Base-by-base conservation (phyloP, 1,140 invertebrate species). In the Diachasmimorpha longicaudata region DNA sequence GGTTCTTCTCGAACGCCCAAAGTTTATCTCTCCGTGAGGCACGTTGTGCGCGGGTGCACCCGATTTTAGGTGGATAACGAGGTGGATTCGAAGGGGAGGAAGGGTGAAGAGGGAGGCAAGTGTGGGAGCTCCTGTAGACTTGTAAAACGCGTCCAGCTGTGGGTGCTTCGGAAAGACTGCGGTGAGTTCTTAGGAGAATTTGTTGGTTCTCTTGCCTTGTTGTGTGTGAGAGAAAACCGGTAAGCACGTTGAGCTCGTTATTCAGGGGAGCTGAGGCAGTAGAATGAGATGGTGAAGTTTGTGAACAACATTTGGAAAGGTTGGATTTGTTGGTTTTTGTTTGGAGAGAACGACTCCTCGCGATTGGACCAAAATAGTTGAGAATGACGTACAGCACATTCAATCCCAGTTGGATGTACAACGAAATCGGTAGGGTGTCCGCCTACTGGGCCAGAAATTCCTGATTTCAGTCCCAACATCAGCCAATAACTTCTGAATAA, bases 31-130 rank as follows among this genome's bases (percentile, higher is more conserved):
- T 79, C 63, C 75, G 77, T 77, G 79, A 78, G 77, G 78, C 76
- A 79, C 75, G 78, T 77, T 83, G 81, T 83, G 81, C 80, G 81
- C 83, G 83, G 81, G 81, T 82, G 86, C 82, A 80, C 77, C 81
- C 79, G 84, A 85, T 87, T 85, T 83, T 83, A 75, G 71, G 36
- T 44, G 79, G 84, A 86, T 86, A 83, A 83, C 80, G 67, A 77
- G 44, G 70, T 71, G 63, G 79, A 72, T 52, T 52, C 31, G 48
- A 52, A n/a, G 48, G 69, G 66, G 72, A 9, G 11, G 74, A 75
- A 74, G 76, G 72, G 72, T 23, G 58, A 42, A 37, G n/a, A 70
- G 77, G 36, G 44, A 23, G 25, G 46, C 23, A 52, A 75, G 66
- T 75, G 73, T 75, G 73, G 73, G 73, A 75, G 73, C 66, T 14